Base-by-base conservation (phyloP, 2,797 vertebrate species). In the Toxotes lorentzi region DNA sequence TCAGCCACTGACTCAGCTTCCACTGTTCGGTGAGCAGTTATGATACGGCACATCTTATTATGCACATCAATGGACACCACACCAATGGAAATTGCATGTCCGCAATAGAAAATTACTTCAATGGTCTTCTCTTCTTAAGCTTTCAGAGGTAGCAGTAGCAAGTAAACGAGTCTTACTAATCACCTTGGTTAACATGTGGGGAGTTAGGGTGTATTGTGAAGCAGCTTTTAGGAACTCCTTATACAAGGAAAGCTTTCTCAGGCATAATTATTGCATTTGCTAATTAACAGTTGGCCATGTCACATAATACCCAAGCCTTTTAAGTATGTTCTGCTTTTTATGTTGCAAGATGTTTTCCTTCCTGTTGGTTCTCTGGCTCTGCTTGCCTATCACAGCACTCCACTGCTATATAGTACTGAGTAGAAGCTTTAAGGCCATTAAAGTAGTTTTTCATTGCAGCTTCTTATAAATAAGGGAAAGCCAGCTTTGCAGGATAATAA, bases 401-500 rank as follows among this genome's bases (percentile, higher is more conserved):
- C 23, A 24, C 19, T 9, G 7, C 21, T 48, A 48, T 50, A 11
- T 23, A 2, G 11, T 19, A 2, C 17, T 19, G 21, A 24, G 8
- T 50, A 65, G 7, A 2, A 30, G 19, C 40, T 45, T 3, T 59
- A 4, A 30, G 7, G 16, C 13, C 23, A 53, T 72, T 69, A 53
- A 58, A 64, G 17, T 12, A 14, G 8, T 34, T 79, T 82, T 66
- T 69, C 19, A 51, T 35, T 10, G 34, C 17, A 41, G 19, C 47
- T 32, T 71, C 16, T 56, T 23, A 35, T 50, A 60, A 14, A 45
- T n/a, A 32, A 38, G 0, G 13, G n/a, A 69, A 65, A 17, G n/a
- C 48, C 21, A 24, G 5, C 59, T 76, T 77, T 69, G 61, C 23
- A 24, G 32, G 48, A 56, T 56, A 56, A 69, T 69, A 73, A 73